Base-by-base conservation (phyloP, 2,113 vertebrate genomes). In the Apeltes quadracus region DNA sequence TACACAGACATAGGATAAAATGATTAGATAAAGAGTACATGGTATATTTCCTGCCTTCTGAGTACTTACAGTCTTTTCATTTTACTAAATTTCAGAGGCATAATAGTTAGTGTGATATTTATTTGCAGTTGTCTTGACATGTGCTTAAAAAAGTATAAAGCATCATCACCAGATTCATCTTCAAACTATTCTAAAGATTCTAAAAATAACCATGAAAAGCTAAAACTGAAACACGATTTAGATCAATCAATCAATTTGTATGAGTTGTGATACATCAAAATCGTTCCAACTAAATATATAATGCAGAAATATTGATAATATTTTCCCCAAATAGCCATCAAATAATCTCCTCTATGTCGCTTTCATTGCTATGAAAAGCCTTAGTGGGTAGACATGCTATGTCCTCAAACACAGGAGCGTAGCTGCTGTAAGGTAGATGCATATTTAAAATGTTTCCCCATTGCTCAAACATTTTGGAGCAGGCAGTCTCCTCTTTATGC, bases 281-380 rank as follows among this genome's bases (percentile, higher is more conserved):
- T 9, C 0, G 25, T 48, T 36, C 38, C 0, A 59, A 50, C 23
- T n/a, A 71, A 29, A 18, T 32, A 23, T 4, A 44, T 2, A 54
- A 7, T 15, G 7, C 0, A 34, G 14, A 53, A 22, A 29, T 32
- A 53, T 34, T 54, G 27, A 9, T 0, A 2, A 34, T 25, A 38
- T 46, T 15, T 27, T 23, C 16, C 29, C 6, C 34, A 34, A 46
- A n/a, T 39, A 5, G 8, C 2, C 25, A 34, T 90, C 58, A 94
- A 76, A 94, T 89, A 4, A 92, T 91, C 90, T 92, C 92, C 48
- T 94, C 93, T 54, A 68, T 79, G 68, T 93, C 91, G 61, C 88
- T 90, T 61, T 89, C 90, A 78, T 38, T 76, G 58, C 71, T 64
- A 10, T 48, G n/a, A 41, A 44, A 70, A 48, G 59, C 32, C 51